A percentile compares a stretch with the other conserved stretches of the same genome.
Conservation (phyloP, 2,113 vertebrate genomes). For the Gasterosteus nipponicus region DNA sequence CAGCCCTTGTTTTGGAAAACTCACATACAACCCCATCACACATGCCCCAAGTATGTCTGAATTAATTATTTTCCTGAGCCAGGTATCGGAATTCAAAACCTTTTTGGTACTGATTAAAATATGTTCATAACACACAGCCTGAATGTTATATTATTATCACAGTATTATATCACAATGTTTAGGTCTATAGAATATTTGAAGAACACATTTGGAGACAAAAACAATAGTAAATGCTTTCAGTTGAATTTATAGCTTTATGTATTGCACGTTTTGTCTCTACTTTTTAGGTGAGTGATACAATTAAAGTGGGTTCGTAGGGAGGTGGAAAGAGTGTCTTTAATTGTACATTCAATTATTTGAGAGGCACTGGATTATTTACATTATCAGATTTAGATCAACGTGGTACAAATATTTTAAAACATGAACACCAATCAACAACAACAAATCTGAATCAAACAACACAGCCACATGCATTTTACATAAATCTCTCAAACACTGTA, state of each 20-base stretch:
- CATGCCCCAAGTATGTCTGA: slow-evolving; percentile 73
- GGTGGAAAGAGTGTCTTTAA: not conserved
- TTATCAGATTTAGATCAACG: not conserved
- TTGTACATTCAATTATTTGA: not conserved
- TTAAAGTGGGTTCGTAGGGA: not conserved
- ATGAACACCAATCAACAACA: too few relatives aligned
- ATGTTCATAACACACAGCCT: not conserved
- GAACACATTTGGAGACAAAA: not conserved
- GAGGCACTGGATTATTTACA: not conserved
- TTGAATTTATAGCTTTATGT: not conserved
- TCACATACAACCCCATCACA: slow-evolving; percentile 84
- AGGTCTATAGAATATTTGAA: not conserved
- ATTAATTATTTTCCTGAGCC: not conserved
- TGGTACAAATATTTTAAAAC: too few relatives aligned
- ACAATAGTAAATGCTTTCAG: not conserved
- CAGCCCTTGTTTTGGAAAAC: slow-evolving; percentile 55
- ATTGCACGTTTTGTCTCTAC: not conserved
- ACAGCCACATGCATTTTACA: not conserved
- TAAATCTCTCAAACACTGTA: not conserved
- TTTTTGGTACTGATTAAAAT: not conserved
- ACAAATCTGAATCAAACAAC: not conserved
- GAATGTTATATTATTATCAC: too few relatives aligned
- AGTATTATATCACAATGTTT: not conserved
- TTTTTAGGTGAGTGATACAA: not conserved
- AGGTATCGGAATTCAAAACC: not conserved